Evolutionary conservation across 1,140 invertebrate species (phyloP).

Genomic region (Phenacoccus solenopsis): DNA sequence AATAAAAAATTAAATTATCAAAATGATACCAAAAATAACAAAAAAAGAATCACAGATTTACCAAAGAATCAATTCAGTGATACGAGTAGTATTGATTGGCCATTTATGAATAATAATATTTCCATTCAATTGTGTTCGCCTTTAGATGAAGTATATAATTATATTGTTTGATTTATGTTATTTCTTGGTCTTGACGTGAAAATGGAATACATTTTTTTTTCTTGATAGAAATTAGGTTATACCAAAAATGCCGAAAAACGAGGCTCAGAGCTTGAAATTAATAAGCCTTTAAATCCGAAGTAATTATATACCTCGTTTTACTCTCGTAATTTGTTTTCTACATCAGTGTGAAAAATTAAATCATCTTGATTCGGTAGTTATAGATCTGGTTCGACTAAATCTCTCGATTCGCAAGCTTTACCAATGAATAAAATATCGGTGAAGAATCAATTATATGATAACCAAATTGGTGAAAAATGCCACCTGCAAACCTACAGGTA

Average conservation of each 20-base stretch:
- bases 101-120: neutral
- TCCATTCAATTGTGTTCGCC: neutral
- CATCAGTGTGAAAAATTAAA: neutral
- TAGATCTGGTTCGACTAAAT: neutral
- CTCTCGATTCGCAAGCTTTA: neutral
- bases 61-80: neutral
- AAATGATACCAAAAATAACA: neutral
- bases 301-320: too few relatives aligned
- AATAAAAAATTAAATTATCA: slow-evolving; percentile 3
- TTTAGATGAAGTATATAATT: neutral
- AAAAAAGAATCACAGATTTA: neutral
- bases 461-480: neutral
- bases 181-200: too few relatives aligned
- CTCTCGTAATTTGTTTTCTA: too few relatives aligned
- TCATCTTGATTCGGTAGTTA: neutral
- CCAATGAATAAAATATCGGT: neutral
- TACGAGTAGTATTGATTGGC: neutral
- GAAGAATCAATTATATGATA: neutral
- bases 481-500: slow-evolving; percentile 8
- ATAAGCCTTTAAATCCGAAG: neutral
- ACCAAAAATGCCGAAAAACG: neutral
- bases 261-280: neutral
- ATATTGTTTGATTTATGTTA: neutral
- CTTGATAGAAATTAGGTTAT: neutral
- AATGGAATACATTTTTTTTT: neutral